Evolutionary conservation across 2,888 invertebrate genomes (phyloP).

Genomic region (Coecobrya sp.): DNA sequence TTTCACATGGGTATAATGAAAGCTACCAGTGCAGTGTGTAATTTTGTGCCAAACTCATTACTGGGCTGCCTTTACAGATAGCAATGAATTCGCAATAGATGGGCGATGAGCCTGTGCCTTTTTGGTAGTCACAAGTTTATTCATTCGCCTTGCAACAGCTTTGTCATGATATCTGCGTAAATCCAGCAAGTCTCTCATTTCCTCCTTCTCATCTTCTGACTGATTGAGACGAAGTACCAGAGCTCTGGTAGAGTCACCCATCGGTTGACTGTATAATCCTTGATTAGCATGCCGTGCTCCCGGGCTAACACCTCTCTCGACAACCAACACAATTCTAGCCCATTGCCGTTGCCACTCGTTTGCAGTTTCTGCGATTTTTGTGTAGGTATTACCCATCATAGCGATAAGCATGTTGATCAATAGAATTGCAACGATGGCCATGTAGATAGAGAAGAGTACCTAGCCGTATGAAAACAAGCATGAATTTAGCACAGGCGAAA

Average conservation of each 20-base stretch:
- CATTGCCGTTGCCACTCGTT: constrained; percentile 99
- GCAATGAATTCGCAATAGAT: constrained; percentile 78
- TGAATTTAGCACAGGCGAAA: no score
- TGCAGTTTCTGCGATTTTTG: constrained; percentile 98
- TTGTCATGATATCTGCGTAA: constrained; percentile 95
- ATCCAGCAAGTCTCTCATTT: constrained; percentile 97
- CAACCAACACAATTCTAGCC: constrained; percentile 98
- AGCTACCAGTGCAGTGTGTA: no score
- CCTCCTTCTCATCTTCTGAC: constrained; percentile 96
- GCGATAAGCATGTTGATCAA: constrained; percentile 99
- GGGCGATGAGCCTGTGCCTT: constrained; percentile 65
- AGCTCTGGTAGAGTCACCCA: constrained; percentile 95
- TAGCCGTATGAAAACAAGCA: constrained; percentile 87
- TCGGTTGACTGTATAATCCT: constrained; percentile 97
- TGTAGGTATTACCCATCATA: constrained; percentile 99
- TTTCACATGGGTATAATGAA: background rate
- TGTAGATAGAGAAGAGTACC: constrained; percentile 98
- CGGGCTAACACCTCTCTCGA: constrained; percentile 98
- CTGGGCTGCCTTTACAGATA: constrained; percentile 63
- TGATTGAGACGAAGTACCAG: constrained; percentile 96
- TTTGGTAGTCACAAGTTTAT: constrained; percentile 86
- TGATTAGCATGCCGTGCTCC: constrained; percentile 95
- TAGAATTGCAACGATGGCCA: constrained; percentile 98
- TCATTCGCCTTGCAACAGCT: constrained; percentile 91
- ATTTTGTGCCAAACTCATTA: no score